Evolutionary conservation across 2,888 invertebrate species (phyloP).

Genomic region (Tolmerus cingulatus): DNA sequence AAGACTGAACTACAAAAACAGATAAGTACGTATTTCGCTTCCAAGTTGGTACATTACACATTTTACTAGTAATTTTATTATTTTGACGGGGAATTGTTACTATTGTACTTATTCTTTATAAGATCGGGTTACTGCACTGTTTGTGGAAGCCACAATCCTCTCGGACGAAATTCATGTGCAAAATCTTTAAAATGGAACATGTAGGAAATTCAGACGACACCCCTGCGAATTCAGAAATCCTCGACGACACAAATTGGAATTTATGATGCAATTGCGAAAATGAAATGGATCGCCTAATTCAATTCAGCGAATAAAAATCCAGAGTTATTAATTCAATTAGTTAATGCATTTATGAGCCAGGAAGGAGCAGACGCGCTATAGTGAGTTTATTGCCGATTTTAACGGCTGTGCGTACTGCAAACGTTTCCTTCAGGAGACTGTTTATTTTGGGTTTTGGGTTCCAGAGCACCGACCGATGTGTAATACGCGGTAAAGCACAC

Average conservation of each 20-base stretch:
- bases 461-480: neutral
- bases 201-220: neutral
- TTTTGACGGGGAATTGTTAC: neutral
- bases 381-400: neutral
- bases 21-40: no score
- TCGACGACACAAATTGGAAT: conserved; percentile 47
- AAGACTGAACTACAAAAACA: no score
- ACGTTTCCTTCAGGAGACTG: conserved; percentile 7
- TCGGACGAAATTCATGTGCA: neutral
- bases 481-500: neutral
- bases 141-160: neutral
- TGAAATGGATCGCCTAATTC: conserved; percentile 43
- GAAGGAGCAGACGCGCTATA: neutral
- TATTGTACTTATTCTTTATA: neutral
- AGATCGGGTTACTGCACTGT: neutral
- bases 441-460: conserved; percentile 12
- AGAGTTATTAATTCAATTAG: conserved; percentile 47
- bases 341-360: conserved; percentile 44
- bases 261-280: conserved; percentile 49
- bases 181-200: neutral
- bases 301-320: conserved; percentile 36
- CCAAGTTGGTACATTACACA: no score
- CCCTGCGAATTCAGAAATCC: conserved; percentile 34
- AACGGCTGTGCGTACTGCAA: neutral
- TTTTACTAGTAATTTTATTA: no score